These are phyloP conservation scores for Eptesicus fuscus DNA, from an alignment of 2,113 vertebrate genomes.

Conservation along the genomic window DNA sequence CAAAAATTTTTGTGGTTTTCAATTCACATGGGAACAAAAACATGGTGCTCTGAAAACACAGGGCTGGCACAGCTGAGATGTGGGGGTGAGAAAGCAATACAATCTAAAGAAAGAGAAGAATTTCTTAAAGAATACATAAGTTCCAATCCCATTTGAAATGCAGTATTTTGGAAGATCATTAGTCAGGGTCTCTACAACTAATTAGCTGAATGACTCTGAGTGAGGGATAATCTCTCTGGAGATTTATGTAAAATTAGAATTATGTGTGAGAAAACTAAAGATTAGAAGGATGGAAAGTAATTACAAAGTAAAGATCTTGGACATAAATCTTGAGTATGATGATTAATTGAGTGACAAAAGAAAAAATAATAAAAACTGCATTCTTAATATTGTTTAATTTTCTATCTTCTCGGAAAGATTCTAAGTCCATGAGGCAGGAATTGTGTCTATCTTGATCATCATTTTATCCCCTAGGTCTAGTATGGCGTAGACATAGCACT, in stretches of 20 bases:
- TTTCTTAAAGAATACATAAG: neutral
- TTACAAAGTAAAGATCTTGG: neutral
- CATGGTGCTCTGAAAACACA: neutral
- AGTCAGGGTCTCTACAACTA: neutral
- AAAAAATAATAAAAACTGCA: neutral
- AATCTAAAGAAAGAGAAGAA: neutral
- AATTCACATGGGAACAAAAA: neutral
- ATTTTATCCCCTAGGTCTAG: neutral
- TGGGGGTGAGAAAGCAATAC: neutral
- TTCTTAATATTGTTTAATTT: neutral
- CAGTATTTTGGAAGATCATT: neutral
- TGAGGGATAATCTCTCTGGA: neutral
- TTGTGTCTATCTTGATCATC: neutral
- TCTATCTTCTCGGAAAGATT: neutral
- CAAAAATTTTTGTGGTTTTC: neutral
- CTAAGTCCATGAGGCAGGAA: neutral
- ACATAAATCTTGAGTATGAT: neutral
- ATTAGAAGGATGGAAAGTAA: neutral
- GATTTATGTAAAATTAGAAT: slow-evolving; percentile 33
- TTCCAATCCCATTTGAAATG: neutral
- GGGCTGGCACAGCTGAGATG: neutral
- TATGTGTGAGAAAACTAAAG: neutral
- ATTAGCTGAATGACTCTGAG: neutral
- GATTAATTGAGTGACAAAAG: neutral
- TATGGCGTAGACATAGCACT: neutral